Conservation (phyloP, 2,797 vertebrate genomes). For the Chromobotia macracanthus region DNA sequence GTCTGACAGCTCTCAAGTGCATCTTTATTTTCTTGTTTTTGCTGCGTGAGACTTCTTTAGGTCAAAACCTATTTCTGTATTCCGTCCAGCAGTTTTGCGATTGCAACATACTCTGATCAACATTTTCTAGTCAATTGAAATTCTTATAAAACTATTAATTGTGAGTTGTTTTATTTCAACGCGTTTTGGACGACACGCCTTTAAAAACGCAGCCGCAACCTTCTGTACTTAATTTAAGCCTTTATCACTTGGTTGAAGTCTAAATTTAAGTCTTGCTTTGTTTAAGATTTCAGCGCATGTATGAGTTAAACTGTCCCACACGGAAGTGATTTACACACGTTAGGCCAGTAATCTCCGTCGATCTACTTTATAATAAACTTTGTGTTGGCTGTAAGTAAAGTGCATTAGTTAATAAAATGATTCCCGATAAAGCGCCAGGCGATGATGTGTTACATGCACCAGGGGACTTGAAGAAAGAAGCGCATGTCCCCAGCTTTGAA, state of each 20-base stretch:
- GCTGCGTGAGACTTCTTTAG: not conserved
- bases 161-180: not conserved
- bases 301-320: conserved; percentile 24
- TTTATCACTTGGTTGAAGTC: not conserved
- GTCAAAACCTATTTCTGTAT: not conserved
- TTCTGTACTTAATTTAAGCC: not conserved
- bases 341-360: conserved; percentile 5
- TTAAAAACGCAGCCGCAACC: not conserved
- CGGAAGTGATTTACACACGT: conserved; percentile 19
- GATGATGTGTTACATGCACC: conserved; percentile 71
- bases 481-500: conserved; percentile 78
- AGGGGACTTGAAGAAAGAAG: conserved; percentile 64
- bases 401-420: conserved; percentile 66
- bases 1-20: conserved; percentile 32
- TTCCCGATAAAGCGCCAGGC: conserved; percentile 75
- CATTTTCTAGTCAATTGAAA: not conserved
- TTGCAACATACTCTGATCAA: not conserved
- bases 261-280: not conserved
- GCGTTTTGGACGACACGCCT: not conserved
- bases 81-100: not conserved
- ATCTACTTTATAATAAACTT: not conserved
- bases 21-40: not conserved
- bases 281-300: not conserved
- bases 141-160: not conserved
- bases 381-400: not conserved